Evolutionary conservation across 2,113 vertebrate species (phyloP).

Genomic region (Gadus chalcogrammus): DNA sequence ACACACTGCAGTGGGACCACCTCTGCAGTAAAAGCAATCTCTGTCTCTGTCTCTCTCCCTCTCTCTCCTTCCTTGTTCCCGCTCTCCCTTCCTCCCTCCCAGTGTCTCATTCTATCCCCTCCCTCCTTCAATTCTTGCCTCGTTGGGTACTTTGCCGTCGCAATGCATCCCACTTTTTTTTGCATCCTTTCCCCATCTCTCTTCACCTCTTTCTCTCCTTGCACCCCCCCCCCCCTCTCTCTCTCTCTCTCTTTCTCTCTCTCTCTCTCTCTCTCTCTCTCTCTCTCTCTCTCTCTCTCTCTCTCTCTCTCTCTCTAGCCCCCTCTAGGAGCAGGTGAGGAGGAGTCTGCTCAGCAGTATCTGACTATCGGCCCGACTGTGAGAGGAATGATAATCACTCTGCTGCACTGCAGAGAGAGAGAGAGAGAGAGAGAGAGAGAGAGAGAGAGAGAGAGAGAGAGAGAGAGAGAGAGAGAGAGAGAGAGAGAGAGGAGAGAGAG

Average conservation of each 20-base stretch:
- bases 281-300: background rate
- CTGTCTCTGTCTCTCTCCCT: conserved; percentile 31
- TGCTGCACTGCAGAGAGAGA: conserved; percentile 74
- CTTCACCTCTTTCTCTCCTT: background rate
- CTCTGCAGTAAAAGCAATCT: conserved; percentile 63
- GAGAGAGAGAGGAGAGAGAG: background rate
- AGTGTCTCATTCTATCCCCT: background rate
- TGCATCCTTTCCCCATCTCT: too few relatives aligned
- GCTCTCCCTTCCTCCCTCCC: conserved; percentile 25
- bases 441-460: conserved; percentile 30
- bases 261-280: background rate
- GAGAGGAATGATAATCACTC: conserved; percentile 75
- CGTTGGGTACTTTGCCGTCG: conserved; percentile 15
- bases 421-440: conserved; percentile 33
- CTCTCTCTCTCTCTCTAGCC: background rate
- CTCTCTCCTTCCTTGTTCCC: background rate
- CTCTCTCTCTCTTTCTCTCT: background rate
- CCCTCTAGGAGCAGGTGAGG: conserved; percentile 66
- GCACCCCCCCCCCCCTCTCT: background rate
- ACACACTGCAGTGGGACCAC: conserved; percentile 57
- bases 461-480: conserved; percentile 47
- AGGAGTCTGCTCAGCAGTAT: conserved; percentile 73
- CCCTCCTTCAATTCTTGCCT: conserved; percentile 21
- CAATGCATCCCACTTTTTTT: conserved; percentile 6
- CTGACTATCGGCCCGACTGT: conserved; percentile 75